Base-by-base conservation (phyloP, 2,888 invertebrate genomes). In the Ceratothoa steindachneri region DNA sequence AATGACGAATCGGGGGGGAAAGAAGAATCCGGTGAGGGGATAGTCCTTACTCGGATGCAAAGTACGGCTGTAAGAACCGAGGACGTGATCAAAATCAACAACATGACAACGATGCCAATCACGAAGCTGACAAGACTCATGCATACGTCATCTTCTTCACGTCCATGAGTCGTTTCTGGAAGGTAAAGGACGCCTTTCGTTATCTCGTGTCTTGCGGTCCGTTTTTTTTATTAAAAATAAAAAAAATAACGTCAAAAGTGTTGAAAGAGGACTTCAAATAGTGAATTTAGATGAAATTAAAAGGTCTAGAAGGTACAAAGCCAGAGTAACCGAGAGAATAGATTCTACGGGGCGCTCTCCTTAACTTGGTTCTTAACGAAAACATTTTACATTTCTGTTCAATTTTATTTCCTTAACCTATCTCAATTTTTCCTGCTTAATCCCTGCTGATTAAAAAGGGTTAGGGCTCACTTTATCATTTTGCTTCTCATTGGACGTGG, bases 101-200 rank as follows among this genome's bases (percentile, higher is more conserved):
- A 84, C 74, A 91, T 85, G 55, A 90, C 82, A 1, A 87, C 84
- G 30, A 89, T 87, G 22, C 89, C 88, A 82, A 88, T 86, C 75
- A 90, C 85, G 80, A 91, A 91, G 69, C 88, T 88, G 30, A 87
- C 84, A 51, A 88, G 86, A 0, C 90, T 88, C 82, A 91, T 85
- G 81, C 91, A 91, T 77, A 90, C 85, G 67, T 85, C 87, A 81
- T 84, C 85, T 73, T 53, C 53, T 1, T 53, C 19, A 19, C 41
- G 41, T 4, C 67, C 81, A 5, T 30, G 64, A 55, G 73, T 72
- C 30, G 71, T 29, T 55, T 72, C 41, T 72, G 24, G 30, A 53
- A 69, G 29, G 51, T 51, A 68, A 41, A 67, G 65, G 53, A 22
- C 69, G 65, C 67, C 31, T 65, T 65, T 22, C n/a, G 30, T 71